Base-by-base conservation (phyloP, 2,888 invertebrate genomes). In the Sisyra nigra region DNA sequence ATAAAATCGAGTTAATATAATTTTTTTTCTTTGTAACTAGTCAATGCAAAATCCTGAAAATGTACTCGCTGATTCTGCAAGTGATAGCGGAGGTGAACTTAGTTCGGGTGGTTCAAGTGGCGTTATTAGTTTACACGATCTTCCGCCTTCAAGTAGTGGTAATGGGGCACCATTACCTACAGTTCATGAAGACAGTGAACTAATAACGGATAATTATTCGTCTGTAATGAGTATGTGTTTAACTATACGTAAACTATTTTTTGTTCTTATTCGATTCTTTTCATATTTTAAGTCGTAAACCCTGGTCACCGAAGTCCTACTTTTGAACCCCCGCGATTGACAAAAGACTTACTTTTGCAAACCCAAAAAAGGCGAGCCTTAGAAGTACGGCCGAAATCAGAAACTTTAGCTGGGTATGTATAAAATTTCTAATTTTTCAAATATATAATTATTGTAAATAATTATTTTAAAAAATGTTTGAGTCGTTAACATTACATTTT, bases 181-280 rank as follows among this genome's bases (percentile, higher is more conserved):
- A 5, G 68, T 92, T 37, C 86, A 85, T 62, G 92, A 92, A 65
- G 89, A 88, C 55, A 71, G 77, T 57, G 87, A 87, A 64, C 68
- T 84, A 52, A 57, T 68, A 55, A 53, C 58, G 44, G 55, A 56
- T 47, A 51, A 55, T 18, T 53, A 54, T 15, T 51, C 50, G 42
- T 57, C 55, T 37, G 48, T 56, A 32, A 47, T 31, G 18, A 31
- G 32, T 38, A 31, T 7, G 24, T 35, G 13, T 32, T 32, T 3
- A 8, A 14, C 9, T 1, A 15, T 35, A 14, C 7, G 9, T 24
- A 17, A 17, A 13, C 9, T 38, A n/a, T 8, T 38, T 18, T 6
- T 13, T 18, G 3, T 38, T 19, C 13, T 11, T 38, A 19, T n/a
- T 24, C 15, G 7, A 24, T 2, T 15, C 11, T 40, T 13, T 29